These are phyloP conservation scores for Ivindomyrus marchei DNA, from an alignment of 2,113 vertebrate species.

Conservation along the genomic window DNA sequence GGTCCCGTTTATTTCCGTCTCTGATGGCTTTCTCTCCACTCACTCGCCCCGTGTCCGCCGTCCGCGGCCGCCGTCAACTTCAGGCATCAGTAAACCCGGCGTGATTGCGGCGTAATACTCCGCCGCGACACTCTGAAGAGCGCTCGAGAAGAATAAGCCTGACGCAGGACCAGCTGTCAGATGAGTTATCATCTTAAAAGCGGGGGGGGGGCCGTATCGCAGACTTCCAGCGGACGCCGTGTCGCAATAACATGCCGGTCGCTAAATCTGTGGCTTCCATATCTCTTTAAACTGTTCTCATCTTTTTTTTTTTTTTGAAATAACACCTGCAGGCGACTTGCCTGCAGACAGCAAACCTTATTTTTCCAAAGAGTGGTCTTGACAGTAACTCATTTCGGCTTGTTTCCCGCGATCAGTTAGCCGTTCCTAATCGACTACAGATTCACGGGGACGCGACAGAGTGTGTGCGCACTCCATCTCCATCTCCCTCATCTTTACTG, in stretches of 20 bases:
- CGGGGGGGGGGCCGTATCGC: no score
- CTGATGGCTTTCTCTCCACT: neutral
- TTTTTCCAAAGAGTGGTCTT: conserved; percentile 12
- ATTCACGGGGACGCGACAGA: neutral
- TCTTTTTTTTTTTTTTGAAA: neutral
- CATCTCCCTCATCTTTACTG: neutral
- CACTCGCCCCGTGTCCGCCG: neutral
- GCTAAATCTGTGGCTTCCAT: neutral
- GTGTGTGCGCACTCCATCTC: neutral
- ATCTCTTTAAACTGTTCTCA: conserved; percentile 6
- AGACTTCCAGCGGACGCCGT: neutral
- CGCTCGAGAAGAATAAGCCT: conserved; percentile 13
- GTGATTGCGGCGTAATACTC: neutral
- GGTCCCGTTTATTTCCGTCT: neutral
- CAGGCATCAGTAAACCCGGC: neutral
- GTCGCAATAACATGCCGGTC: neutral
- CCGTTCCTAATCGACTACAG: neutral
- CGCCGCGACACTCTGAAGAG: neutral
- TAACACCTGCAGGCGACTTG: neutral
- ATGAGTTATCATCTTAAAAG: neutral
- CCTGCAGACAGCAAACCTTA: neutral
- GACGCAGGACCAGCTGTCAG: neutral
- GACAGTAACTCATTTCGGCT: conserved; percentile 2
- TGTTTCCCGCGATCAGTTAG: neutral
- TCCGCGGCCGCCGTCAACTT: neutral